phyloP scores from a whole-genome alignment of 2,888 invertebrate genomes.

The Microchrysa polita region DNA sequence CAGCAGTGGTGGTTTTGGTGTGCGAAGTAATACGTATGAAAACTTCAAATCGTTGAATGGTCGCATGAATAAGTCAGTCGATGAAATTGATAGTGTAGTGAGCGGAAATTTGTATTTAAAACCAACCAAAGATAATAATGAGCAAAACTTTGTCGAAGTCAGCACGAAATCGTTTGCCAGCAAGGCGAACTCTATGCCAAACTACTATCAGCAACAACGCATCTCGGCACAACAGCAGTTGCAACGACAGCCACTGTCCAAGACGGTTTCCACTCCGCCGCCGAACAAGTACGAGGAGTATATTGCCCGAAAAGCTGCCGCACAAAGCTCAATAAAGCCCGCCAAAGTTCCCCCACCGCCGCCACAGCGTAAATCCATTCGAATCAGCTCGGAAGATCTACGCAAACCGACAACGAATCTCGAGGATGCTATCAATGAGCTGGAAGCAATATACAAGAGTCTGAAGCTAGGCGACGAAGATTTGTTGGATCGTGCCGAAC shows the following conservation, averaged over 20 bases:
- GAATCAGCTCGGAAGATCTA: slow-evolving; percentile 56
- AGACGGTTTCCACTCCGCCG: slow-evolving; percentile 52
- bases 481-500: slow-evolving; percentile 80
- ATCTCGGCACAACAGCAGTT: not conserved
- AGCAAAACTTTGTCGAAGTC: slow-evolving; percentile 59
- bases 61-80: slow-evolving; percentile 39
- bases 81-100: slow-evolving; percentile 57
- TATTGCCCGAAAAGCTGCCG: slow-evolving; percentile 58
- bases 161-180: slow-evolving; percentile 54
- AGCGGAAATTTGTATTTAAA: slow-evolving; percentile 61
- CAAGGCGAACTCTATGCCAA: slow-evolving; percentile 63
- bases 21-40: slow-evolving; percentile 55
- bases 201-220: slow-evolving; percentile 57
- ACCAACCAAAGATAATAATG: slow-evolving; percentile 55
- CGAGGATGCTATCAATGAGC: slow-evolving; percentile 87
- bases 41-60: slow-evolving; percentile 41
- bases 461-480: slow-evolving; percentile 86
- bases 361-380: slow-evolving; percentile 58
- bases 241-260: slow-evolving; percentile 40
- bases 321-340: slow-evolving; percentile 53
- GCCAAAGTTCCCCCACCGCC: slow-evolving; percentile 55
- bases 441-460: slow-evolving; percentile 91
- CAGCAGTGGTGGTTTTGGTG: slow-evolving; percentile 56
- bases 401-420: slow-evolving; percentile 78
- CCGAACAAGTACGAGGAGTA: slow-evolving; percentile 63